Conservation (phyloP, 2,113 vertebrate species). For the Clinocottus analis region DNA sequence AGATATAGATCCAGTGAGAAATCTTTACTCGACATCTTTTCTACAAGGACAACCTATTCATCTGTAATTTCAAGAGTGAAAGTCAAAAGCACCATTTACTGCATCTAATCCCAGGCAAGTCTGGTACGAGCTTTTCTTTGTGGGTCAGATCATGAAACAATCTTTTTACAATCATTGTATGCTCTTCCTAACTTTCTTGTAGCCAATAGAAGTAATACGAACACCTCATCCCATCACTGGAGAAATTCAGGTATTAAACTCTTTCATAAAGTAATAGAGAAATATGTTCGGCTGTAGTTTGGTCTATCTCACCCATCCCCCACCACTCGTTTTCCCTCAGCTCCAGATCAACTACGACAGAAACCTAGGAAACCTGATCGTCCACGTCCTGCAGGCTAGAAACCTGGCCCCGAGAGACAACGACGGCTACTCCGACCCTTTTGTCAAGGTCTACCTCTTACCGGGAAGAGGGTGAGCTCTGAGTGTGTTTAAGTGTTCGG, state of each 20-base stretch:
- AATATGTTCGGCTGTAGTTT: background rate
- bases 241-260: conserved; percentile 93
- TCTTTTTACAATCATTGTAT: background rate
- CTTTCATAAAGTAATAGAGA: background rate
- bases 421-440: conserved; percentile 97
- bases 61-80: conserved; percentile 13
- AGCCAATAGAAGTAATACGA: conserved; percentile 88
- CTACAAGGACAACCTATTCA: conserved; percentile 15
- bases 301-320: conserved; percentile 1
- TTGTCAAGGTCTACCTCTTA: conserved; percentile 98
- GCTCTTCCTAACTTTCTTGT: conserved; percentile 26
- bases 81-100: background rate
- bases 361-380: conserved; percentile 95
- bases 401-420: conserved; percentile 94
- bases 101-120: background rate
- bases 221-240: conserved; percentile 92
- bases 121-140: conserved; percentile 8
- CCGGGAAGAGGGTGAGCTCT: conserved; percentile 96
- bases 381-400: conserved; percentile 98
- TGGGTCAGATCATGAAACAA: background rate
- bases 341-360: conserved; percentile 99
- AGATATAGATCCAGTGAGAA: conserved; percentile 20
- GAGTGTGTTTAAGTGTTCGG: conserved; percentile 23
- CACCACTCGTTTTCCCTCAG: conserved; percentile 69
- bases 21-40: conserved; percentile 21